Percentiles rank a stretch among this genome's conserved stretches.
Evolutionary conservation across 2,888 invertebrate genomes (phyloP).

Genomic region (Pterostichus madidus): DNA sequence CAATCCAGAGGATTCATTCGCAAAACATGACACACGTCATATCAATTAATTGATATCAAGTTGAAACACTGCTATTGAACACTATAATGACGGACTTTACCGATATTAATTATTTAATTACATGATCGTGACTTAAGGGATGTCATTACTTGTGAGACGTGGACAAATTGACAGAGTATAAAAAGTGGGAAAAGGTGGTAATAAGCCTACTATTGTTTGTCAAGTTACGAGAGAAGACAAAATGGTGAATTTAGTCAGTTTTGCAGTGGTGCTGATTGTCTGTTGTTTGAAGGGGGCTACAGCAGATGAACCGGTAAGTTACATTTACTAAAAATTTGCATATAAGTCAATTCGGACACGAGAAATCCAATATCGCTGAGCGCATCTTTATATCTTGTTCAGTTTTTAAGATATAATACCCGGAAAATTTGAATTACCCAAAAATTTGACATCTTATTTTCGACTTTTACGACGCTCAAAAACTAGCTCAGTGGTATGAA

Average conservation of each 20-base stretch:
- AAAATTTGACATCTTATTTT: no score
- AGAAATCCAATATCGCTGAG: no score
- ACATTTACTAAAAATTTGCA: no score
- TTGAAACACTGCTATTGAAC: conserved; percentile 28
- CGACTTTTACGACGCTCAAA: no score
- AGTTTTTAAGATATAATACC: no score
- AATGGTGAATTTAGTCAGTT: conserved; percentile 5
- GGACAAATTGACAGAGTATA: conserved; percentile 2
- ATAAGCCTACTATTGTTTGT: background rate
- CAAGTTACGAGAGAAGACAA: conserved; percentile 1
- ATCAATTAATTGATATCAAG: conserved; percentile 36
- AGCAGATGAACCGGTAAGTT: conserved; percentile 24
- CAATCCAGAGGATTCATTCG: no score
- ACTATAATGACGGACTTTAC: conserved; percentile 1
- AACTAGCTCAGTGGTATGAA: no score
- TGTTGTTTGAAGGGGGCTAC: background rate
- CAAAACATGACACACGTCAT: background rate
- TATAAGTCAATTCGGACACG: no score
- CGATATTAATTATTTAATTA: conserved; percentile 49
- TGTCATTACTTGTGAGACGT: conserved; percentile 12
- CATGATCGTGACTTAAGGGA: conserved; percentile 1
- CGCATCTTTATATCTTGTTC: no score
- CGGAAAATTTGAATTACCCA: no score
- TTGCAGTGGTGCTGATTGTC: background rate
- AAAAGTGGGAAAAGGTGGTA: background rate